A percentile compares a stretch with the other conserved stretches of the same genome.
Evolutionary conservation across 2,888 invertebrate genomes (phyloP).

Genomic region (Hydraecia micacea): DNA sequence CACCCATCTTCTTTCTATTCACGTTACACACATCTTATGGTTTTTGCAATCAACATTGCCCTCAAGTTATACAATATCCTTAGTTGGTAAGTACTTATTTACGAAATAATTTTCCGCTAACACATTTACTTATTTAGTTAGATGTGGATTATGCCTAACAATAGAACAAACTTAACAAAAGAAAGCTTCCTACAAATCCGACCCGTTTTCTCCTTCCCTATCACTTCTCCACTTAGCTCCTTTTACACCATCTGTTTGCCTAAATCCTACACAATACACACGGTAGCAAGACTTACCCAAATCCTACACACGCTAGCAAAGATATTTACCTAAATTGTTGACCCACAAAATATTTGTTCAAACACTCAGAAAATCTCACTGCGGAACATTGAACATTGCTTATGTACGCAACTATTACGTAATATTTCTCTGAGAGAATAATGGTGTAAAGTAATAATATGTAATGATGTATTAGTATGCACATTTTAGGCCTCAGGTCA

Average conservation of each 20-base stretch:
- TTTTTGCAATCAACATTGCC: not conserved
- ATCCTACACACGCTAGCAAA: conserved; percentile 17
- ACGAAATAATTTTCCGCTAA: not conserved
- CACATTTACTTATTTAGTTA: not conserved
- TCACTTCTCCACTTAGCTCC: conserved; percentile 6
- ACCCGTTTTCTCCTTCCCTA: not conserved
- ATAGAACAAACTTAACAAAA: not conserved
- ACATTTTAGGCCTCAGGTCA: conserved; percentile 33
- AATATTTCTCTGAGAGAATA: conserved; percentile 36
- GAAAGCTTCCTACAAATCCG: not conserved
- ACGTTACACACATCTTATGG: not conserved
- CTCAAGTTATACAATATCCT: not conserved
- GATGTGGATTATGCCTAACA: not conserved
- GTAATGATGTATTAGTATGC: conserved; percentile 23
- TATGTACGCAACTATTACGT: conserved; percentile 31
- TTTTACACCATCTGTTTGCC: conserved; percentile 19
- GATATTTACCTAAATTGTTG: conserved; percentile 46
- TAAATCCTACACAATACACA: conserved; percentile 19
- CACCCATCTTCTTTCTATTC: not conserved
- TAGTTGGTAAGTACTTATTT: not conserved
- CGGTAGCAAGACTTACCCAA: conserved; percentile 22
- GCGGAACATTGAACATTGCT: conserved; percentile 51
- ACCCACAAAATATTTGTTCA: conserved; percentile 44
- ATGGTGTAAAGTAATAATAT: conserved; percentile 32
- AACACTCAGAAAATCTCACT: conserved; percentile 28